phyloP scores from a whole-genome alignment of 2,797 vertebrate species.

The Microchirus variegatus region DNA sequence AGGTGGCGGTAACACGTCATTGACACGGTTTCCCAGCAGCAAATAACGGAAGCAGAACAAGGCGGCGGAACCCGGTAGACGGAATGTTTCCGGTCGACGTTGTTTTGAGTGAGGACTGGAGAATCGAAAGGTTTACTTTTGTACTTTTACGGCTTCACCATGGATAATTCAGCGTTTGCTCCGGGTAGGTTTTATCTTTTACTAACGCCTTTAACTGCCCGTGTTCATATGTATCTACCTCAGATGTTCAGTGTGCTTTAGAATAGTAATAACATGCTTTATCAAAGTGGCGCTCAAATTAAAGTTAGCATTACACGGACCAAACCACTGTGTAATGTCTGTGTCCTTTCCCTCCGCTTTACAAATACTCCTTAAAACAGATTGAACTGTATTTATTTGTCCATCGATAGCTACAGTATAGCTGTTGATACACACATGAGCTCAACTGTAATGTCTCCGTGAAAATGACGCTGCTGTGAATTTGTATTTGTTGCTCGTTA shows the following conservation, averaged over 20 bases:
- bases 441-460: too few species aligned
- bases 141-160: not conserved
- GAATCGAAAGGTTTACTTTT: not conserved
- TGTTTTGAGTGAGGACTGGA: constrained; percentile 46
- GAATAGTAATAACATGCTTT: not conserved
- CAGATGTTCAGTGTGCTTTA: rapidly evolving
- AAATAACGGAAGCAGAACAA: not conserved
- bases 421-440: not conserved
- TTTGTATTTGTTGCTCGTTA: too few species aligned
- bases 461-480: too few species aligned
- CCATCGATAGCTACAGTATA: too few species aligned
- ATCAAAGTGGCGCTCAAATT: constrained; percentile 5
- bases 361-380: too few species aligned
- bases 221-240: rapidly evolving
- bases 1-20: constrained; percentile 21
- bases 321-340: not conserved
- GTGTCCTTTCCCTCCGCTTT: too few species aligned
- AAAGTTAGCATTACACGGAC: not conserved
- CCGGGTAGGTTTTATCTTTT: constrained; percentile 40
- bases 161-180: constrained; percentile 40
- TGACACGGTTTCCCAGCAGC: not conserved
- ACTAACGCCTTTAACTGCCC: rapidly evolving
- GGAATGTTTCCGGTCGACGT: constrained; percentile 50
- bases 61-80: constrained; percentile 11
- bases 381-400: not conserved